phyloP scores from a whole-genome alignment of 2,113 vertebrate genomes.

The Agelaius phoeniceus region DNA sequence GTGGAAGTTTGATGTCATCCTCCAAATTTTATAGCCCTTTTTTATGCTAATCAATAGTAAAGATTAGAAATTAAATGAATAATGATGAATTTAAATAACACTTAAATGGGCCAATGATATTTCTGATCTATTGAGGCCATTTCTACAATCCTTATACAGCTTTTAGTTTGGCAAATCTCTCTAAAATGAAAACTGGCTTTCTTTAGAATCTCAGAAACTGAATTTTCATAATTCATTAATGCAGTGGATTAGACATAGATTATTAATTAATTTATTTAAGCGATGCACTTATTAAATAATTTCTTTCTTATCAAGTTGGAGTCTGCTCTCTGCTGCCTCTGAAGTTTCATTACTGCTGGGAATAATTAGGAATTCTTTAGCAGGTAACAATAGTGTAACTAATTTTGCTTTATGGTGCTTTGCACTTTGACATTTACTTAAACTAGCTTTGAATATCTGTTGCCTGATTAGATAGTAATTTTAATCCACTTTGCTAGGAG shows the following conservation, averaged over 20 bases:
- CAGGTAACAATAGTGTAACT: neutral
- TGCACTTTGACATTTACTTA: neutral
- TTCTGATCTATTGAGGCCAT: neutral
- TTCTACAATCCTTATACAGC: neutral
- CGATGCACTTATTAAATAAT: neutral
- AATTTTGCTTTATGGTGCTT: neutral
- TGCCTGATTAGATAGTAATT: neutral
- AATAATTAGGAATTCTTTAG: neutral
- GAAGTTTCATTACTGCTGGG: neutral
- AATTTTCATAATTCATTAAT: neutral
- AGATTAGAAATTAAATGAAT: neutral
- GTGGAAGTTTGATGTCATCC: neutral
- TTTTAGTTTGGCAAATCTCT: neutral
- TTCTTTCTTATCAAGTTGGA: neutral
- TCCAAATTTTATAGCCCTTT: neutral
- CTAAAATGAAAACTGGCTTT: neutral
- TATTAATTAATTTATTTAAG: neutral
- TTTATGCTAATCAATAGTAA: neutral
- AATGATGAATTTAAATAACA: neutral
- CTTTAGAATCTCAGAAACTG: neutral
- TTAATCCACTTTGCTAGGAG: neutral
- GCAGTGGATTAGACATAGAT: neutral
- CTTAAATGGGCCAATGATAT: neutral
- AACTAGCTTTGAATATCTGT: neutral
- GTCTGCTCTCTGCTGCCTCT: neutral